phyloP scores from a whole-genome alignment of 2,888 invertebrate species.

The Autographa pulchrina region DNA sequence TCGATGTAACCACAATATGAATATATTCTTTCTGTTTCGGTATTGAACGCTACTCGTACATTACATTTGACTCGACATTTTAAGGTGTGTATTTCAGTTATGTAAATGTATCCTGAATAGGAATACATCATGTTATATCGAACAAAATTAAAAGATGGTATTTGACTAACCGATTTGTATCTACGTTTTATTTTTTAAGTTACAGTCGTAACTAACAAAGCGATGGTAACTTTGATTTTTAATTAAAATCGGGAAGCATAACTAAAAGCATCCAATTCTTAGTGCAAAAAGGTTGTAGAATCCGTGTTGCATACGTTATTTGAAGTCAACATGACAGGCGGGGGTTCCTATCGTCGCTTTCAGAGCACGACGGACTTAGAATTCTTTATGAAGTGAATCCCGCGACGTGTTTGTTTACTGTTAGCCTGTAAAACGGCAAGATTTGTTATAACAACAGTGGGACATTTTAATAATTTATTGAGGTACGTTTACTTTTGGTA shows the following conservation, averaged over 20 bases:
- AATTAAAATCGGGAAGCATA: not conserved
- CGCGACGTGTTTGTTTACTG: constrained; percentile 22
- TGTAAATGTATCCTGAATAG: constrained; percentile 3
- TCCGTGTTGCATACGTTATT: constrained; percentile 27
- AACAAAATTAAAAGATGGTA: too few relatives aligned
- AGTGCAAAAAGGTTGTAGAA: constrained; percentile 25
- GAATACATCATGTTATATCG: too few relatives aligned
- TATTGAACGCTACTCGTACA: constrained; percentile 13
- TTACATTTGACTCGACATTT: constrained; percentile 6
- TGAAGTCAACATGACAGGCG: constrained; percentile 39
- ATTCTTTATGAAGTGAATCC: constrained; percentile 46
- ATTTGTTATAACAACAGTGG: constrained; percentile 28
- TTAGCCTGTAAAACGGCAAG: constrained; percentile 18
- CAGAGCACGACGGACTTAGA: constrained; percentile 39
- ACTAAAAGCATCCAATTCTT: constrained; percentile 11
- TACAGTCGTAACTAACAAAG: too few relatives aligned
- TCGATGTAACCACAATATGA: constrained; percentile 33
- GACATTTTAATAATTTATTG: not conserved
- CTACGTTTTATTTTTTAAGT: too few relatives aligned
- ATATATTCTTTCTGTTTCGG: constrained; percentile 20
- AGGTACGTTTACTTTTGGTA: not conserved
- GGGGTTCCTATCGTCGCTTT: constrained; percentile 38
- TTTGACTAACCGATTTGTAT: too few relatives aligned
- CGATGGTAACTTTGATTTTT: not conserved
- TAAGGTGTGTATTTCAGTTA: constrained; percentile 5